Percentiles rank a stretch among this genome's conserved stretches.
Evolutionary conservation across 2,113 vertebrate genomes (phyloP).

Genomic region (Xenopus laevis): DNA sequence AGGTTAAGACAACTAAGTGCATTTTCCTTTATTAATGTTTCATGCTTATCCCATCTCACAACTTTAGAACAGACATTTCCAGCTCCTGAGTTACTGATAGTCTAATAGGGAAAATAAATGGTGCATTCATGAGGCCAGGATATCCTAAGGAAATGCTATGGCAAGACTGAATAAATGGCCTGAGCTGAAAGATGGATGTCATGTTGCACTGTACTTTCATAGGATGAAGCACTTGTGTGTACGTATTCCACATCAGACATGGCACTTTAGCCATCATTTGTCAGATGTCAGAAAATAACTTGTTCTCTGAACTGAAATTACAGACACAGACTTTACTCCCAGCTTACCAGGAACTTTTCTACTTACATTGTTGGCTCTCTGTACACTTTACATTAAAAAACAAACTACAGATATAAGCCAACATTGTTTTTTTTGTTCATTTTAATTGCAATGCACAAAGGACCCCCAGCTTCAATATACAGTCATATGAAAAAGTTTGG

Average conservation of each 20-base stretch:
- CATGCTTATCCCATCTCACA: constrained; percentile 12
- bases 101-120: constrained; percentile 4
- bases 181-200: not conserved
- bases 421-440: too few species aligned
- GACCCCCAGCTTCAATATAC: too few species aligned
- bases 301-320: too few species aligned
- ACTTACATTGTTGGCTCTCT: too few species aligned
- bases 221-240: not conserved
- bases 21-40: constrained; percentile 6
- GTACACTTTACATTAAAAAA: too few species aligned
- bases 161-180: constrained; percentile 1
- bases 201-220: not conserved
- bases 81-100: constrained; percentile 1
- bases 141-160: constrained; percentile 18
- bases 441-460: too few species aligned
- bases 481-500: too few species aligned
- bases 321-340: too few species aligned
- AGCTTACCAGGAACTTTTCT: too few species aligned
- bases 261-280: not conserved
- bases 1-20: not conserved
- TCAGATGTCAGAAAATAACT: too few species aligned
- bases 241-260: not conserved
- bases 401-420: too few species aligned
- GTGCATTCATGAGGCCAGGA: not conserved
- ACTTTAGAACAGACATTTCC: constrained; percentile 4